These are phyloP conservation scores for Vollenhovia emeryi DNA, from an alignment of 1,140 invertebrate genomes.

Conservation along the genomic window DNA sequence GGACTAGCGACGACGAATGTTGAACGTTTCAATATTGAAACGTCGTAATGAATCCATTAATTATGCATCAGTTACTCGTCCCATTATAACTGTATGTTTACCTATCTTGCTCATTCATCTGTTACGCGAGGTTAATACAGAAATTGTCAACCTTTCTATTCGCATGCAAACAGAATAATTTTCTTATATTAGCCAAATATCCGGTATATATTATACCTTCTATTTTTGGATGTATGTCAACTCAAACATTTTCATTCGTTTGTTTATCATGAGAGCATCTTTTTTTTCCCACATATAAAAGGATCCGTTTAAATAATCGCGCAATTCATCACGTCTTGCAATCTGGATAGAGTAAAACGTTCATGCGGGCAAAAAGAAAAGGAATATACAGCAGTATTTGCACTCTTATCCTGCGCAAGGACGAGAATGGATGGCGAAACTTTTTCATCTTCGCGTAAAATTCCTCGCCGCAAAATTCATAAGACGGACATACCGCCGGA, in stretches of 20 bases:
- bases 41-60: conserved; percentile 40
- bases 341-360: conserved; percentile 31
- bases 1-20: conserved; percentile 14
- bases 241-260: neutral
- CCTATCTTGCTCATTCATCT: conserved; percentile 3
- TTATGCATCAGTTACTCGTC: conserved; percentile 37
- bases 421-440: conserved; percentile 59
- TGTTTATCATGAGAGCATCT: neutral
- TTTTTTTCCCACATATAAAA: conserved; percentile 8
- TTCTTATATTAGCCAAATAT: conserved; percentile 26
- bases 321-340: neutral
- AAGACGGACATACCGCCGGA: conserved; percentile 64
- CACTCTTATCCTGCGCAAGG: conserved; percentile 41
- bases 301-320: neutral
- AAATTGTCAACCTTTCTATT: neutral
- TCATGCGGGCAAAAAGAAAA: neutral
- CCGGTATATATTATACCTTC: neutral
- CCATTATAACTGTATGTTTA: conserved; percentile 25
- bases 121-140: conserved; percentile 22
- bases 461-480: conserved; percentile 70
- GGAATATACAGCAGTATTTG: conserved; percentile 20
- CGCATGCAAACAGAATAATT: conserved; percentile 28
- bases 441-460: conserved; percentile 66
- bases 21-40: conserved; percentile 43
- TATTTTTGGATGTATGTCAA: neutral